A percentile compares a stretch with the other conserved stretches of the same genome.
phyloP scores from a whole-genome alignment of 2,888 invertebrate species.

The Dolichopus griseipennis region DNA sequence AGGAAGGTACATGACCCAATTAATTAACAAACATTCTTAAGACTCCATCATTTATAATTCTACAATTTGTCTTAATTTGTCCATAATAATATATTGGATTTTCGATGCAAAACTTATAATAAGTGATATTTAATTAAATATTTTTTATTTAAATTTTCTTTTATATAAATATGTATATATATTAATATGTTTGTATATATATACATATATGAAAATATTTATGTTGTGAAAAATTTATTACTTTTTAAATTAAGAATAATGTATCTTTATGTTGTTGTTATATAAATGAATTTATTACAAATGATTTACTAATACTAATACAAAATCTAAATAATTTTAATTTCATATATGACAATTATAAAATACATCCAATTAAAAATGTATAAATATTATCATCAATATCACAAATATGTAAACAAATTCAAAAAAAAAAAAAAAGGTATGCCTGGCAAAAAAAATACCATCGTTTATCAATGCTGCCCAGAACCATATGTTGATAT shows the following conservation, averaged over 20 bases:
- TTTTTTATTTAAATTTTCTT: conserved; percentile 29
- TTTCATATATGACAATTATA: background rate
- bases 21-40: too few species aligned
- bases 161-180: conserved; percentile 36
- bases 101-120: too few species aligned
- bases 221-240: too few species aligned
- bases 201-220: too few species aligned
- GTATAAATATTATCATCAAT: conserved; percentile 15
- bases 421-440: conserved; percentile 48
- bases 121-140: background rate
- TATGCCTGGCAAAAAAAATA: conserved; percentile 86
- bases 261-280: too few species aligned
- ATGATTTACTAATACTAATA: too few species aligned
- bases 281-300: too few species aligned
- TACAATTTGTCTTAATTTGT: too few species aligned
- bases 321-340: background rate
- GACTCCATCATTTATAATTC: too few species aligned
- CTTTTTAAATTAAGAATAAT: too few species aligned
- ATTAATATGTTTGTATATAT: conserved; percentile 18
- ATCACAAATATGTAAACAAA: conserved; percentile 9
- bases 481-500: conserved; percentile 84
- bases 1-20: too few species aligned
- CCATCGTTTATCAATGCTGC: conserved; percentile 85
- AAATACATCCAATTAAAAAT: background rate
- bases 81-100: too few species aligned